Base-by-base conservation (phyloP, 2,888 invertebrate genomes). In the Gandaritis pyraliata region DNA sequence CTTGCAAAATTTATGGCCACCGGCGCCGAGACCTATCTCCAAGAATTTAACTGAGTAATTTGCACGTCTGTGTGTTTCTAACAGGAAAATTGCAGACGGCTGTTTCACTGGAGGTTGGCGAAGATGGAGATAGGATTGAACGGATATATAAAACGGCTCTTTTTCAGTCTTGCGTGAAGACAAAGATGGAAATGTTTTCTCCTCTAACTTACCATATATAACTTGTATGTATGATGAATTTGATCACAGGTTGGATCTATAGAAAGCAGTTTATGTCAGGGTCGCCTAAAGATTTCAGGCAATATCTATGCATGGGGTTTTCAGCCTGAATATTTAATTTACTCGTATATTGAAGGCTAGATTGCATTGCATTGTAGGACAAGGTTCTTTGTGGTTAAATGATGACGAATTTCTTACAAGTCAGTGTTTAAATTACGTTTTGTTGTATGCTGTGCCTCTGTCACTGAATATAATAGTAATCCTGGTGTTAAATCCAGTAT, bases 1-100 rank as follows among this genome's bases (percentile, higher is more conserved):
- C 80, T 77, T 75, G 81, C 72, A 75, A 81, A 83, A 85, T 87
- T 87, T 86, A 88, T 84, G 77, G 74, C 81, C 58, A 61, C 66
- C 76, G 84, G 83, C 85, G 87, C 87, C 86, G 74, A 72, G 78
- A 74, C 69, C 68, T 72, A 74, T 79, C 77, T 81, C 71, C 64
- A 54, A 65, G 74, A 76, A 77, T 78, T 80, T 77, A 73, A 73
- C 71, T 73, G 72, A 75, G 80, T 78, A 81, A 83, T 83, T 81
- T 76, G 70, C 75, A 69, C 66, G 64, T 63, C 65, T 69, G 60
- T 64, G 61, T 58, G 50, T 65, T 62, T 68, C 51, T 68, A 50
- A 53, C 38, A 48, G 47, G 57, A 59, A 54, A 54, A 62, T 54
- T 58, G 54, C 47, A 57, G 39, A 41, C 33, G 38, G 36, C 30